Evolutionary conservation across 2,797 vertebrate genomes (phyloP).

Genomic region (Thamnophis elegans): DNA sequence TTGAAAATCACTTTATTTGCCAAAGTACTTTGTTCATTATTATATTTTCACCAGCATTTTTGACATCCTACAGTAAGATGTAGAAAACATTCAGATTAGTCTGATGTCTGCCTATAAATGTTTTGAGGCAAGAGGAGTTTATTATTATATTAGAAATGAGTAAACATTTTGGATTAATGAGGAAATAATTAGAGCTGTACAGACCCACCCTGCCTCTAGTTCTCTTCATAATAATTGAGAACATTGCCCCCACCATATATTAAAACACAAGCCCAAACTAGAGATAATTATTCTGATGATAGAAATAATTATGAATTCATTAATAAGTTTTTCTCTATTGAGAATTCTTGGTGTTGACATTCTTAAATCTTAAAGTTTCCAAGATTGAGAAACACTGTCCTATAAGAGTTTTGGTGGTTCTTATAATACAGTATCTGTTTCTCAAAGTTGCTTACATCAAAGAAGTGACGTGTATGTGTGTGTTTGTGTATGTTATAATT

Average conservation of each 20-base stretch:
- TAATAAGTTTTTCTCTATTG: background rate
- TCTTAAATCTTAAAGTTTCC: background rate
- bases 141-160: background rate
- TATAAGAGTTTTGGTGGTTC: background rate
- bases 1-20: too few relatives aligned
- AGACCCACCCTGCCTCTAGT: background rate
- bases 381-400: background rate
- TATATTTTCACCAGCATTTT: background rate
- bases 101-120: background rate
- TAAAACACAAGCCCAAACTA: background rate
- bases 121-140: background rate
- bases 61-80: background rate
- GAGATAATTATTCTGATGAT: background rate
- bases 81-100: background rate
- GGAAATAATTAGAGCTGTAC: background rate
- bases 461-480: background rate
- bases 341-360: background rate
- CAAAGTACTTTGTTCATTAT: background rate
- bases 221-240: background rate
- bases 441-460: background rate
- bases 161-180: background rate
- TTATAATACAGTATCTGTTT: background rate
- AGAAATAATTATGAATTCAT: background rate
- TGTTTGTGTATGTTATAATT: background rate
- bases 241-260: background rate